Conservation (phyloP, 2,888 invertebrate species). For the Drosophila phalerata region DNA sequence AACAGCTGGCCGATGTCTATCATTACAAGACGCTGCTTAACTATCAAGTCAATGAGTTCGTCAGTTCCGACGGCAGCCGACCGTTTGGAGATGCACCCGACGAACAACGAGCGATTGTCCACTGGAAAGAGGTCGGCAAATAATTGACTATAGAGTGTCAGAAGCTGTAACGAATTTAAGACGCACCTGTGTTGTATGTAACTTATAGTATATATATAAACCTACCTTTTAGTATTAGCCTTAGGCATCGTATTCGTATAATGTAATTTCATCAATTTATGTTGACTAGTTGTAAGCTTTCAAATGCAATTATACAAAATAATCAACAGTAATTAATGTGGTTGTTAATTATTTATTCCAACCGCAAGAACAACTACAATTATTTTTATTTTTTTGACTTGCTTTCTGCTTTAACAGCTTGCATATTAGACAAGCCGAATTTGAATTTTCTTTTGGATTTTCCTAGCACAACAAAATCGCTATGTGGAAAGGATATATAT, state of each 20-base stretch:
- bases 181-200: slow-evolving; percentile 69
- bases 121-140: slow-evolving; percentile 88
- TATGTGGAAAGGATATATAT: too few relatives aligned
- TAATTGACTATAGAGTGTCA: slow-evolving; percentile 18
- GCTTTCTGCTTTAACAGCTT: too few relatives aligned
- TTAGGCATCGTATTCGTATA: slow-evolving; percentile 58
- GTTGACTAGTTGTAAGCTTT: slow-evolving; percentile 77
- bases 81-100: slow-evolving; percentile 92
- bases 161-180: slow-evolving; percentile 66
- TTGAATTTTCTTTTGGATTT: too few relatives aligned
- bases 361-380: neutral
- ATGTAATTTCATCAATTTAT: slow-evolving; percentile 64
- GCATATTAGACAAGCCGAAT: too few relatives aligned
- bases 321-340: slow-evolving; percentile 32
- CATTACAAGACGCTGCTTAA: slow-evolving; percentile 91
- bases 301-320: slow-evolving; percentile 67
- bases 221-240: slow-evolving; percentile 67
- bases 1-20: slow-evolving; percentile 94
- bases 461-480: too few relatives aligned
- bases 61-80: slow-evolving; percentile 89
- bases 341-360: slow-evolving; percentile 14
- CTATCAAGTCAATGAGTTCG: slow-evolving; percentile 93
- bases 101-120: slow-evolving; percentile 91
- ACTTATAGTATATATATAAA: slow-evolving; percentile 44
- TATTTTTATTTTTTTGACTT: neutral